These are phyloP conservation scores for Drosophila nigrodunni DNA, from an alignment of 1,140 invertebrate genomes.

Conservation along the genomic window DNA sequence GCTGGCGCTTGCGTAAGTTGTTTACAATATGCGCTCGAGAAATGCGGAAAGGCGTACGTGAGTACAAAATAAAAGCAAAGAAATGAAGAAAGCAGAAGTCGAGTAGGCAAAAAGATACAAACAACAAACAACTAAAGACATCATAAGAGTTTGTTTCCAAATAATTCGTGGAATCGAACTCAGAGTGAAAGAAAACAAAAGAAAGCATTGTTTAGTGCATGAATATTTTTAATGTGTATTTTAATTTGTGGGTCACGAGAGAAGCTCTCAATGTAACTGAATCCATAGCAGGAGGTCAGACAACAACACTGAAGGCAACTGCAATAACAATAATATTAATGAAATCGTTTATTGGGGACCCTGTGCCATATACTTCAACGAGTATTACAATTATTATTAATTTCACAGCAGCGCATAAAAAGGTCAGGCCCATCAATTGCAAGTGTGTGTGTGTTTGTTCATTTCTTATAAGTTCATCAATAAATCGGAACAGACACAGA, in stretches of 20 bases:
- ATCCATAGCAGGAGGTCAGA: conserved; percentile 51
- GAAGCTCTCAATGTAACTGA: conserved; percentile 47
- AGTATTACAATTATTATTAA: conserved; percentile 67
- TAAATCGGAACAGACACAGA: conserved; percentile 27
- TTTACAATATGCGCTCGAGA: conserved; percentile 61
- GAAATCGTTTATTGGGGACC: conserved; percentile 45
- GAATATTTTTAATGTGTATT: conserved; percentile 24
- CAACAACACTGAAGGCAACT: conserved; percentile 21
- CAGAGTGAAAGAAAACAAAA: conserved; percentile 47
- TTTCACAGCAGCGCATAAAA: conserved; percentile 60
- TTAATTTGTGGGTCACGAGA: conserved; percentile 69
- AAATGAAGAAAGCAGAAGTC: not conserved
- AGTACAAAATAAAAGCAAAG: too few species aligned
- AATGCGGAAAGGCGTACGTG: conserved; percentile 41
- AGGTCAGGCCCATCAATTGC: conserved; percentile 60
- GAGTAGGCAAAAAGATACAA: conserved; percentile 2
- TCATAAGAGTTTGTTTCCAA: conserved; percentile 48
- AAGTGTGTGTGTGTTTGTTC: not conserved
- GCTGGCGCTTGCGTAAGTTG: conserved; percentile 74
- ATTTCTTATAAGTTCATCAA: conserved; percentile 55
- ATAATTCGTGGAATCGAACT: conserved; percentile 52
- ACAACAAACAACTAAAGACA: conserved; percentile 22
- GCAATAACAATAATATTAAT: conserved; percentile 22
- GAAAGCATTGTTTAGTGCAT: conserved; percentile 43
- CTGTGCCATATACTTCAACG: conserved; percentile 58